Conservation (phyloP, 2,797 vertebrate species). For the Intellagama lesueurii region DNA sequence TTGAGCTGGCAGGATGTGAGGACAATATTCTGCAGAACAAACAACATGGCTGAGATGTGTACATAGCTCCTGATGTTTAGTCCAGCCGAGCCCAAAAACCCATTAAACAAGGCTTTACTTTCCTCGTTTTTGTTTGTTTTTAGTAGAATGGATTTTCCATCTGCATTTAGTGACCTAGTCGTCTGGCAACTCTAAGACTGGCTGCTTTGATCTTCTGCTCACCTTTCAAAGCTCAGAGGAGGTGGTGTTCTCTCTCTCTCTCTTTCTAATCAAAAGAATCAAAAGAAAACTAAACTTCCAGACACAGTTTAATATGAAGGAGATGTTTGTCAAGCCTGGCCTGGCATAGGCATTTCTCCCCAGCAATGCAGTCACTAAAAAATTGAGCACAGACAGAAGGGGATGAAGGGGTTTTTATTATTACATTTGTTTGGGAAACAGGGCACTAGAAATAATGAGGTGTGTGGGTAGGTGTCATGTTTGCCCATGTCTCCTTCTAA, state of each 20-base stretch:
- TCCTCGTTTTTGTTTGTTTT: conserved; percentile 64
- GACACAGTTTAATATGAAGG: conserved; percentile 56
- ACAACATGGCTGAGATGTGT: conserved; percentile 54
- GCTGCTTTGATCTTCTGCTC: conserved; percentile 54
- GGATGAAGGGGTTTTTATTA: conserved; percentile 25
- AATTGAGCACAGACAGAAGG: conserved; percentile 15
- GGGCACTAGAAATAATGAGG: conserved; percentile 4
- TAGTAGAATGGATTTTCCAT: conserved; percentile 55
- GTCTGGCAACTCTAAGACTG: conserved; percentile 42
- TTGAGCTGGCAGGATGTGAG: conserved; percentile 40
- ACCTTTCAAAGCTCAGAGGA: conserved; percentile 60
- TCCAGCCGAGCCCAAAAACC: conserved; percentile 45
- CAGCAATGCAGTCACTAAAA: background rate
- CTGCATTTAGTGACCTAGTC: conserved; percentile 44
- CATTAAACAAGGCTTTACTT: conserved; percentile 53
- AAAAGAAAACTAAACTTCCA: conserved; percentile 24
- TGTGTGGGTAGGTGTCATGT: conserved; percentile 1
- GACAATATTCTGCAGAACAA: conserved; percentile 54
- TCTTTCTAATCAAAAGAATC: conserved; percentile 32
- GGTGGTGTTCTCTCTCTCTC: conserved; percentile 30
- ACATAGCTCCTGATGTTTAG: conserved; percentile 58
- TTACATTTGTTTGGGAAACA: conserved; percentile 28
- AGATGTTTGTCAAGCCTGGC: conserved; percentile 59
- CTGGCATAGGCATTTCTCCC: conserved; percentile 32
- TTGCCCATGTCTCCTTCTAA: background rate